Evolutionary conservation across 1,140 invertebrate species (phyloP).

Genomic region (Atta texana): DNA sequence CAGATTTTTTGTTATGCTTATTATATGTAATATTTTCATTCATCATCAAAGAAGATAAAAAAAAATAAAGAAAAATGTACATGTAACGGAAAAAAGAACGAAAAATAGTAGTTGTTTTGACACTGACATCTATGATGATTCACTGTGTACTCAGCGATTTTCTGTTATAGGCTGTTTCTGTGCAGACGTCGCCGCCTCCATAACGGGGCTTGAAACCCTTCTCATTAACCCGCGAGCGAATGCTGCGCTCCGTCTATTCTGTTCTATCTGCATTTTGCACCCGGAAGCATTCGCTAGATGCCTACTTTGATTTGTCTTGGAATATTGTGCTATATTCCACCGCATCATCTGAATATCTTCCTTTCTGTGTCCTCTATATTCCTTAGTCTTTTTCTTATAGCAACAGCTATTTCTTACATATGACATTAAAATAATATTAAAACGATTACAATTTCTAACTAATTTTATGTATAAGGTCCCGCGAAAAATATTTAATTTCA

Average conservation of each 20-base stretch:
- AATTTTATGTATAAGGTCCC: neutral
- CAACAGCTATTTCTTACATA: neutral
- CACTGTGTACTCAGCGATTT: conserved; percentile 73
- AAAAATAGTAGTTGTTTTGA: conserved; percentile 45
- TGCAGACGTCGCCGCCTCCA: conserved; percentile 70
- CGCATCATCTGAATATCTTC: conserved; percentile 44
- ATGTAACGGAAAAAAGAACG: neutral
- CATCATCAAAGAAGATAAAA: neutral
- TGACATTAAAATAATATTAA: neutral
- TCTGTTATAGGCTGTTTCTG: conserved; percentile 73
- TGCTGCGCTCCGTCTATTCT: conserved; percentile 80
- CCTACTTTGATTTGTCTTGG: conserved; percentile 82
- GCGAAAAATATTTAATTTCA: neutral
- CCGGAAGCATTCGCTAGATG: conserved; percentile 80
- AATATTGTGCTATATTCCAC: conserved; percentile 71
- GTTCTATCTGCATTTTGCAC: conserved; percentile 81
- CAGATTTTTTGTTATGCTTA: neutral
- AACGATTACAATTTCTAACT: neutral
- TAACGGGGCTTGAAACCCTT: conserved; percentile 83
- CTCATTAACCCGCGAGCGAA: conserved; percentile 84
- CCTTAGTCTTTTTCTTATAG: neutral
- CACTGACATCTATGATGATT: conserved; percentile 65
- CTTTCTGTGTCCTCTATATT: neutral
- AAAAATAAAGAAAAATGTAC: neutral
- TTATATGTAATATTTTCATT: conserved; percentile 5